Conservation (phyloP, 2,797 vertebrate genomes). For the Nannoperca australis region DNA sequence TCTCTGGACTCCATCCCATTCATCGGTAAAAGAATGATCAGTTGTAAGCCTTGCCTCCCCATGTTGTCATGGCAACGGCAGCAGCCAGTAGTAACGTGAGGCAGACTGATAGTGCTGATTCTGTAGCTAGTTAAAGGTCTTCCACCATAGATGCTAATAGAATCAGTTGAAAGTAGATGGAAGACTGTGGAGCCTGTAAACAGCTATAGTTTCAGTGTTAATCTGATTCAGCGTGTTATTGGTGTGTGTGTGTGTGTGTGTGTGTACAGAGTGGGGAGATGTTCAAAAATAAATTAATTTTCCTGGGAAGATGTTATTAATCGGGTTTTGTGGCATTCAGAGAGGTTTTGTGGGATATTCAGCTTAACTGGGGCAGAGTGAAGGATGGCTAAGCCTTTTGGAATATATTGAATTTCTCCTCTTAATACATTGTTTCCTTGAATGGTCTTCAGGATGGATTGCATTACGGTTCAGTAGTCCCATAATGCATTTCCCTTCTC, state of each 20-base stretch:
- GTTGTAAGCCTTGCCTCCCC: slow-evolving; percentile 27
- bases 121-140: slow-evolving; percentile 33
- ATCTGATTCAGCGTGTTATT: slow-evolving; percentile 31
- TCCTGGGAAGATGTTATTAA: slow-evolving; percentile 52
- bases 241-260: slow-evolving; percentile 1
- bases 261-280: slow-evolving; percentile 6
- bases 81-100: slow-evolving; percentile 52
- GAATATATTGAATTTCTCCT: slow-evolving; percentile 45
- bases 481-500: slow-evolving; percentile 27
- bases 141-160: slow-evolving; percentile 17
- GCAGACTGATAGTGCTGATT: slow-evolving; percentile 21
- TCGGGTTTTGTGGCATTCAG: slow-evolving; percentile 46
- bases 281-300: slow-evolving; percentile 49
- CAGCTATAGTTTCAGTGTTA: slow-evolving; percentile 25
- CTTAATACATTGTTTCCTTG: slow-evolving; percentile 49
- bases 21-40: slow-evolving; percentile 90
- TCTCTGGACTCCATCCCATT: slow-evolving; percentile 98
- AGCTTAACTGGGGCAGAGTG: slow-evolving; percentile 43
- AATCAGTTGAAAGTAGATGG: slow-evolving; percentile 29
- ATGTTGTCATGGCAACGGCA: slow-evolving; percentile 75
- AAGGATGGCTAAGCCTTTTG: slow-evolving; percentile 49
- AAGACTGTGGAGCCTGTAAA: slow-evolving; percentile 23
- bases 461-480: slow-evolving; percentile 30
- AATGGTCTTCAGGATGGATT: slow-evolving; percentile 28
- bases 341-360: slow-evolving; percentile 43